These are phyloP conservation scores for Cebidichthys violaceus DNA, from an alignment of 2,113 vertebrate species.

Conservation along the genomic window DNA sequence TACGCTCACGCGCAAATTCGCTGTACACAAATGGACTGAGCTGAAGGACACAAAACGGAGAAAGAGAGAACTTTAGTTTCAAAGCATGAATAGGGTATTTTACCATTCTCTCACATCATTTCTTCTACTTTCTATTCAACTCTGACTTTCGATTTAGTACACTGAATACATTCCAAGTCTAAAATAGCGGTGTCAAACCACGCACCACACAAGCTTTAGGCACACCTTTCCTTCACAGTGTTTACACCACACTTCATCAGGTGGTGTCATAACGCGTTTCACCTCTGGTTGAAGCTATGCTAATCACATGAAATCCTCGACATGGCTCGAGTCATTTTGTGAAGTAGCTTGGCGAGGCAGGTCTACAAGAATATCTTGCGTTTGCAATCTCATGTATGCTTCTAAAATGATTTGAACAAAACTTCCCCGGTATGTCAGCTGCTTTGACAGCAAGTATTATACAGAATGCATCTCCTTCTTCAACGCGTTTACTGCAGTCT, in stretches of 20 bases:
- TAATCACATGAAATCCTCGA: background rate
- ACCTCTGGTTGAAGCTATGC: background rate
- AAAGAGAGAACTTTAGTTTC: conserved; percentile 7
- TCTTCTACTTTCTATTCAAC: background rate
- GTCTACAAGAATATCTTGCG: background rate
- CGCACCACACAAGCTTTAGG: background rate
- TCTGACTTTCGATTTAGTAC: background rate
- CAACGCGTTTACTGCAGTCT: background rate
- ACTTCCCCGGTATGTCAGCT: background rate
- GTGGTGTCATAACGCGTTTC: background rate
- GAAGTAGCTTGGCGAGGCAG: too few relatives aligned
- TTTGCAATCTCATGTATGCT: background rate
- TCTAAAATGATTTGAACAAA: background rate
- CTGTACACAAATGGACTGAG: conserved; percentile 99
- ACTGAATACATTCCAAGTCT: background rate
- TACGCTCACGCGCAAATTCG: conserved; percentile 97
- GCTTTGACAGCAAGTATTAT: background rate
- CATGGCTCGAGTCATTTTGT: background rate
- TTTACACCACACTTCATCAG: background rate
- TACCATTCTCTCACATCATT: background rate
- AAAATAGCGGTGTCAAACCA: background rate
- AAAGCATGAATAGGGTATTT: background rate
- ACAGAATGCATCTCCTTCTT: background rate
- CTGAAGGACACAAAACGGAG: conserved; percentile 76
- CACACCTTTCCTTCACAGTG: background rate